These are phyloP conservation scores for Andrena trimmerana DNA, from an alignment of 2,888 invertebrate genomes.

Conservation along the genomic window DNA sequence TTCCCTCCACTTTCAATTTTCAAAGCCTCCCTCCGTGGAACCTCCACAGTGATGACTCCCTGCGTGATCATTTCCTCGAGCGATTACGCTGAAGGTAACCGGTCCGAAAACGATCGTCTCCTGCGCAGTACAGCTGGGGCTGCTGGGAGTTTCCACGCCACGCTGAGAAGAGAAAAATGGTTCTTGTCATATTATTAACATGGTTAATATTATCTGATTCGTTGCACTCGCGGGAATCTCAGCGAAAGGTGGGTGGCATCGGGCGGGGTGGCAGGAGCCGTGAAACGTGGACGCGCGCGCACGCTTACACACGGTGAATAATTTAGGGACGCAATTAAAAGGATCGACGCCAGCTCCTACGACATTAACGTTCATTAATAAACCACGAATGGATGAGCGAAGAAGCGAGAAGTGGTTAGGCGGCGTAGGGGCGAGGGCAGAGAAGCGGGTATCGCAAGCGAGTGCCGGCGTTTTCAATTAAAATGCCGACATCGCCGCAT, in stretches of 20 bases:
- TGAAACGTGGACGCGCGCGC: background rate
- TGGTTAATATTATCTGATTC: background rate
- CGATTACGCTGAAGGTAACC: too few relatives aligned
- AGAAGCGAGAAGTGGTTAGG: slow-evolving; percentile 60
- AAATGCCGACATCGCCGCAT: slow-evolving; percentile 78
- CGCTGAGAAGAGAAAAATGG: too few relatives aligned
- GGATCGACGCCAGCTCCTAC: slow-evolving; percentile 45
- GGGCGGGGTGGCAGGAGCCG: background rate
- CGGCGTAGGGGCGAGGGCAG: slow-evolving; percentile 10
- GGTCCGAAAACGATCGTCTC: too few relatives aligned
- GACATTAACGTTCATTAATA: slow-evolving; percentile 67
- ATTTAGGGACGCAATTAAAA: slow-evolving; percentile 62
- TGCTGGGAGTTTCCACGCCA: too few relatives aligned
- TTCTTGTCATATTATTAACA: background rate
- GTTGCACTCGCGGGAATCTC: slow-evolving; percentile 4
- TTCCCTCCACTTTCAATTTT: too few relatives aligned
- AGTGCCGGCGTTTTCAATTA: slow-evolving; percentile 75
- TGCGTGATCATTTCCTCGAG: too few relatives aligned
- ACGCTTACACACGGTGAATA: slow-evolving; percentile 40
- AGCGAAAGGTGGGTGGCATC: background rate
- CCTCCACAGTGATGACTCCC: too few relatives aligned
- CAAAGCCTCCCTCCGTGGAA: too few relatives aligned
- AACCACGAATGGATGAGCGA: slow-evolving; percentile 64
- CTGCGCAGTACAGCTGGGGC: too few relatives aligned
- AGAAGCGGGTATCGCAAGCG: slow-evolving; percentile 47